Evolutionary conservation across 2,797 vertebrate genomes (phyloP), one percentile per base, ranked within the genome.

Genomic region (Gallinago nigripennis): DNA sequence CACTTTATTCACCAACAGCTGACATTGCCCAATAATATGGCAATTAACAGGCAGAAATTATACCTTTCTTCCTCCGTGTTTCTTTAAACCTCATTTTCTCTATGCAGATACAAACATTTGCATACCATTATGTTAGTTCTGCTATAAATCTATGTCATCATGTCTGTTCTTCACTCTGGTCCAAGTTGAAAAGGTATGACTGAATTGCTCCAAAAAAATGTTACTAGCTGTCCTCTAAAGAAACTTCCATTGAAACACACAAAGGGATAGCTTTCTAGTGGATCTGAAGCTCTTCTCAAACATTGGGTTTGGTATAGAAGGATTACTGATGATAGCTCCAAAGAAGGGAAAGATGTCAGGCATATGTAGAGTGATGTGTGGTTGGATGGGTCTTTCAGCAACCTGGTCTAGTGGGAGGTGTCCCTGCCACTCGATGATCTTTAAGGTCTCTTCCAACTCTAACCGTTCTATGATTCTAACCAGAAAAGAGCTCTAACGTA

Each of bases 121-220:
- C n/a, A 70, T 14, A 58, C 12, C 1, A 1, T 19, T 58, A 41
- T 1, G 2, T n/a, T 72, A 65, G 31, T 65, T 91, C 53, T 78
- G 37, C 61, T 72, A 8, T 16, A 57, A 23, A 35, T 57, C 56
- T 46, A 2, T 27, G 6, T 51, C 0, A 0, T 60, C 35, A 37
- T 37, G 13, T 61, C 65, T 61, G 18, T 50, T 82, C 56, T 50
- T 75, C 17, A 18, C 11, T 64, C 37, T 46, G 51, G 31, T 57
- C 2, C 19, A 65, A 24, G 16, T 46, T 85, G 19, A 90, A 82
- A 92, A 57, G 3, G 13, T 30, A n/a, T 16, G 41, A 60, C 2
- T 35, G 33, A 77, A 66, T 50, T 24, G 11, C 48, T 64, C 1
- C 48, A 54, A 56, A 60, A 31, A 53, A 60, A 25, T 3, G 3